Evolutionary conservation across 1,140 invertebrate genomes (phyloP).

Genomic region (Zaprionus kolodkinae): DNA sequence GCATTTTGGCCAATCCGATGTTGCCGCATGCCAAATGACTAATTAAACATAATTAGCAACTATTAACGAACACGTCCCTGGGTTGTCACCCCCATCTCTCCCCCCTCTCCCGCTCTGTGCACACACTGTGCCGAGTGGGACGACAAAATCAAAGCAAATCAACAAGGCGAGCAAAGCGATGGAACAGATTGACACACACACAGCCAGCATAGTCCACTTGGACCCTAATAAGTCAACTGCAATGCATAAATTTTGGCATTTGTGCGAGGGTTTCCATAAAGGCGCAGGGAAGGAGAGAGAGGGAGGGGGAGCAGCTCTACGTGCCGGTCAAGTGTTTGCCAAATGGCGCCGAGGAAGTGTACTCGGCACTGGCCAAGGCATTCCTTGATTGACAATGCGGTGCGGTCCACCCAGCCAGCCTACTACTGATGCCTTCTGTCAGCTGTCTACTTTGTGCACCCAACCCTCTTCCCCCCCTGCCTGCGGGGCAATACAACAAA

Average conservation of each 20-base stretch:
- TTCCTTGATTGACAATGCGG: slow-evolving; percentile 72
- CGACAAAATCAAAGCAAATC: slow-evolving; percentile 63
- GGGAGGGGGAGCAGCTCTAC: neutral
- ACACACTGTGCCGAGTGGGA: slow-evolving; percentile 56
- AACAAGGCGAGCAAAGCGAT: slow-evolving; percentile 20
- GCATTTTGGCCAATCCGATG: slow-evolving; percentile 20
- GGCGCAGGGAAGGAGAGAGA: neutral
- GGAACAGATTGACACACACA: neutral
- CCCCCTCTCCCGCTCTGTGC: no score
- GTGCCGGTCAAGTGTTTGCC: slow-evolving; percentile 67
- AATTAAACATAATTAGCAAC: slow-evolving; percentile 78
- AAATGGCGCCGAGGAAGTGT: slow-evolving; percentile 52
- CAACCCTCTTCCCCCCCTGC: neutral
- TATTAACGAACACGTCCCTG: slow-evolving; percentile 53
- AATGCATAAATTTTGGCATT: slow-evolving; percentile 73
- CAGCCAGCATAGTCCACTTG: slow-evolving; percentile 25
- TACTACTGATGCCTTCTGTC: slow-evolving; percentile 22
- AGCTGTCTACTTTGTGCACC: slow-evolving; percentile 25
- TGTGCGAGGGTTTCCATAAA: slow-evolving; percentile 17
- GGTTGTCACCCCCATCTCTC: slow-evolving; percentile 7
- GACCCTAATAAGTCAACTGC: slow-evolving; percentile 77
- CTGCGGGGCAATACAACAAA: slow-evolving; percentile 63
- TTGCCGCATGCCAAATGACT: slow-evolving; percentile 49
- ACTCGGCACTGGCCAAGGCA: slow-evolving; percentile 41
- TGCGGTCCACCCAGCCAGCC: neutral